A percentile compares a stretch with the other conserved stretches of the same genome.
Evolutionary conservation across 2,888 invertebrate genomes (phyloP).

Genomic region (Drosophila borborema): DNA sequence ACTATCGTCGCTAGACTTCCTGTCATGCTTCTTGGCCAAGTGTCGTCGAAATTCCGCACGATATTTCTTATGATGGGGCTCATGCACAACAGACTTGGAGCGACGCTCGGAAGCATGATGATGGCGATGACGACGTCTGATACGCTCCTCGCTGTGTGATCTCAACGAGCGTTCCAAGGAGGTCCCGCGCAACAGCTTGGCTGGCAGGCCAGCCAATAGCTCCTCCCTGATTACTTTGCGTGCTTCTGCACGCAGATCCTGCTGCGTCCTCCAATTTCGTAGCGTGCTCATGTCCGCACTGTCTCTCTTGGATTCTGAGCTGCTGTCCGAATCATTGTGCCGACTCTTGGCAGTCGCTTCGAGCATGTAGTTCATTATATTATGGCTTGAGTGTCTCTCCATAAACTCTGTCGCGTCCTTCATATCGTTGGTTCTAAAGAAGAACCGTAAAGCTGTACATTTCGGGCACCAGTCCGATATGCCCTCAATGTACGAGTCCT

Average conservation of each 20-base stretch:
- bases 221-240: slow-evolving; percentile 16
- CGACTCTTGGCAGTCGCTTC: not conserved
- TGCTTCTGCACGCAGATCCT: slow-evolving; percentile 3
- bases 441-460: slow-evolving; percentile 37
- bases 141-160: slow-evolving; percentile 10
- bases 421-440: slow-evolving; percentile 13
- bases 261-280: not conserved
- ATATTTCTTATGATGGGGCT: not conserved
- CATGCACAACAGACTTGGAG: slow-evolving; percentile 28
- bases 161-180: not conserved
- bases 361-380: slow-evolving; percentile 8
- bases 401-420: not conserved
- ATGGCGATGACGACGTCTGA: not conserved
- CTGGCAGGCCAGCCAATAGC: not conserved
- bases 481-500: slow-evolving; percentile 21
- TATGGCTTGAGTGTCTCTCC: not conserved
- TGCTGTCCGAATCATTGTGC: not conserved
- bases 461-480: slow-evolving; percentile 37
- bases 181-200: not conserved
- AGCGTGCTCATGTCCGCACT: not conserved
- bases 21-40: not conserved
- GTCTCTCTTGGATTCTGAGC: not conserved
- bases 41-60: not conserved
- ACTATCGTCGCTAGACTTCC: too few species aligned
- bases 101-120: not conserved